Conservation (phyloP, 2,888 invertebrate species). For the Drosophila helvetica region DNA sequence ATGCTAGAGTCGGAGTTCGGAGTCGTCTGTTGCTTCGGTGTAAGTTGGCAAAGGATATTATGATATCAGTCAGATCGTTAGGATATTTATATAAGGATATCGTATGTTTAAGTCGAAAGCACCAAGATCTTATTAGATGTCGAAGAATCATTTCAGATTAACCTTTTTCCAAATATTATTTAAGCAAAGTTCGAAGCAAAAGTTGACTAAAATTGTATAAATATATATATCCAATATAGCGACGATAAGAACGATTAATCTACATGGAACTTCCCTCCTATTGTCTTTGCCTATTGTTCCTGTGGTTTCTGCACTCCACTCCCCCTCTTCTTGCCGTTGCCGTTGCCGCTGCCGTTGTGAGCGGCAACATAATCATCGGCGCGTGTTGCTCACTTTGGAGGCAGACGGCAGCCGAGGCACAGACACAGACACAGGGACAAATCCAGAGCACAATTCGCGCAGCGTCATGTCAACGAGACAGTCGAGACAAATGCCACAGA, state of each 20-base stretch:
- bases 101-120: no score
- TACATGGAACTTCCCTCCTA: neutral
- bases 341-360: slow-evolving; percentile 59
- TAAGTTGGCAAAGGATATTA: neutral
- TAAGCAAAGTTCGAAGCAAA: neutral
- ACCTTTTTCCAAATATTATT: no score
- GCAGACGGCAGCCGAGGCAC: slow-evolving; percentile 48
- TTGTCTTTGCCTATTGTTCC: neutral
- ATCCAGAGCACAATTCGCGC: slow-evolving; percentile 71
- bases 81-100: no score
- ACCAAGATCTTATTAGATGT: no score
- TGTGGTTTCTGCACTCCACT: slow-evolving; percentile 4
- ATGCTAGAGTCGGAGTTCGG: slow-evolving; percentile 56
- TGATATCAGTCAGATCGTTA: neutral
- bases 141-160: no score
- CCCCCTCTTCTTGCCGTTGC: slow-evolving; percentile 1
- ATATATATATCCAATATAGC: neutral
- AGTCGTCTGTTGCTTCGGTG: slow-evolving; percentile 41
- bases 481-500: slow-evolving; percentile 72
- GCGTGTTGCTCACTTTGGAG: slow-evolving; percentile 75
- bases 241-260: neutral
- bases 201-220: neutral
- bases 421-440: slow-evolving; percentile 47
- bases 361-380: slow-evolving; percentile 76
- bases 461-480: slow-evolving; percentile 76